Evolutionary conservation across 2,888 invertebrate genomes (phyloP).

Genomic region (Drosophila birchii): DNA sequence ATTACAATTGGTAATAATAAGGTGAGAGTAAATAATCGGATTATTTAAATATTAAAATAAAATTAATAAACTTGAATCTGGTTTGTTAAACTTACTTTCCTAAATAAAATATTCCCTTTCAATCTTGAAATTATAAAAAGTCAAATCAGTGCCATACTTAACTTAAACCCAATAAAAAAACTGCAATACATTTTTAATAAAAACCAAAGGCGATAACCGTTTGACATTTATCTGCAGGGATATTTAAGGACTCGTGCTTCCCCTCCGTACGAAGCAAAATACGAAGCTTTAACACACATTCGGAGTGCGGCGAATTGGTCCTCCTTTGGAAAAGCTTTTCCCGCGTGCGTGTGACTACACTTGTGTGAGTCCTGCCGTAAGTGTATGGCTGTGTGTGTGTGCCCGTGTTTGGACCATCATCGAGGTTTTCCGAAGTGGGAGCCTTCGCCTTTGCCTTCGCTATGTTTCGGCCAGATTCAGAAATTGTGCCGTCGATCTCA

Average conservation of each 20-base stretch:
- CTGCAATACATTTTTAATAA: neutral
- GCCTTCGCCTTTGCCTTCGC: conserved; percentile 43
- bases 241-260: neutral
- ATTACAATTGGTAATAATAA: no score
- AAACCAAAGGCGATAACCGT: neutral
- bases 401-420: conserved; percentile 22
- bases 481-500: conserved; percentile 46
- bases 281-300: conserved; percentile 38
- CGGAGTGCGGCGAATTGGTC: conserved; percentile 45
- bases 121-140: no score
- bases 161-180: neutral
- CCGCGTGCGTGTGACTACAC: neutral
- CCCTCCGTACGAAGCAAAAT: neutral
- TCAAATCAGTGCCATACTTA: no score
- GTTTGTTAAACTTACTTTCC: no score
- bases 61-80: no score
- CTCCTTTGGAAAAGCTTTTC: conserved; percentile 12
- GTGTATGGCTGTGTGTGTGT: no score
- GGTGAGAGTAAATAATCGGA: no score
- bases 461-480: conserved; percentile 25
- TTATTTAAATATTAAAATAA: no score
- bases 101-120: no score
- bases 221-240: neutral
- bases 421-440: conserved; percentile 31
- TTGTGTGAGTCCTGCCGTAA: no score